Conservation (phyloP, 2,113 vertebrate genomes). For the Stigmatopora nigra region DNA sequence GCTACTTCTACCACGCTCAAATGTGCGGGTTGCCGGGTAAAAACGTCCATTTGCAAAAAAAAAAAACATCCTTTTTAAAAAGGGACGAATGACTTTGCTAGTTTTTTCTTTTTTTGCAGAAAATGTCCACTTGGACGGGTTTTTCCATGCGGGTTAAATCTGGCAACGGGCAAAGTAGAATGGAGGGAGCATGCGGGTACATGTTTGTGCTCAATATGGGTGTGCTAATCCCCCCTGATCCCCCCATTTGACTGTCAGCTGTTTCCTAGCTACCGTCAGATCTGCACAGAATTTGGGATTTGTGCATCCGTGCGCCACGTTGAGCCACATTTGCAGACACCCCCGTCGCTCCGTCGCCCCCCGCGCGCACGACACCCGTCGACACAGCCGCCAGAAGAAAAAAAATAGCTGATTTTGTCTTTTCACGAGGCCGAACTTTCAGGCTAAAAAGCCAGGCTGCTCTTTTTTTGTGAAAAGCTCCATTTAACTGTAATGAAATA, state of each 20-base stretch:
- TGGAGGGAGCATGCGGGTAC: slow-evolving; percentile 47
- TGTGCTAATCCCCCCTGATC: slow-evolving; percentile 64
- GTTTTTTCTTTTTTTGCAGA: background rate
- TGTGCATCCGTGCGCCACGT: slow-evolving; percentile 60
- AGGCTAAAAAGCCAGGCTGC: slow-evolving; percentile 36
- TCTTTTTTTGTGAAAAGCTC: slow-evolving; percentile 45
- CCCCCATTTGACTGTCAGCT: slow-evolving; percentile 69
- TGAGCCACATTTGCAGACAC: slow-evolving; percentile 45
- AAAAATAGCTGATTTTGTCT: slow-evolving; percentile 49
- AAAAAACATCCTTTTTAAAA: background rate
- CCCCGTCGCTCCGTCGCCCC: slow-evolving; percentile 42
- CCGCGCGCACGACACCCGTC: slow-evolving; percentile 17
- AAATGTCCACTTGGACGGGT: background rate
- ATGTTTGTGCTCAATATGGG: slow-evolving; percentile 58
- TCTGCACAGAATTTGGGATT: slow-evolving; percentile 66
- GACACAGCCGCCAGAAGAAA: slow-evolving; percentile 27
- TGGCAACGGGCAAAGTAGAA: slow-evolving; percentile 11
- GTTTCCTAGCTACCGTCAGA: slow-evolving; percentile 62
- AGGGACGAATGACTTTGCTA: background rate
- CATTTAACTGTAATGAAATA: slow-evolving; percentile 48
- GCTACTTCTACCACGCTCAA: background rate
- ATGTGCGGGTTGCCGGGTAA: background rate
- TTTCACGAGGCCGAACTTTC: slow-evolving; percentile 54
- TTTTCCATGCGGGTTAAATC: background rate
- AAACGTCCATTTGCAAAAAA: background rate